Percentiles rank a stretch among this genome's conserved stretches.
Conservation (phyloP, 2,113 vertebrate species). For the Dicaeum eximium region DNA sequence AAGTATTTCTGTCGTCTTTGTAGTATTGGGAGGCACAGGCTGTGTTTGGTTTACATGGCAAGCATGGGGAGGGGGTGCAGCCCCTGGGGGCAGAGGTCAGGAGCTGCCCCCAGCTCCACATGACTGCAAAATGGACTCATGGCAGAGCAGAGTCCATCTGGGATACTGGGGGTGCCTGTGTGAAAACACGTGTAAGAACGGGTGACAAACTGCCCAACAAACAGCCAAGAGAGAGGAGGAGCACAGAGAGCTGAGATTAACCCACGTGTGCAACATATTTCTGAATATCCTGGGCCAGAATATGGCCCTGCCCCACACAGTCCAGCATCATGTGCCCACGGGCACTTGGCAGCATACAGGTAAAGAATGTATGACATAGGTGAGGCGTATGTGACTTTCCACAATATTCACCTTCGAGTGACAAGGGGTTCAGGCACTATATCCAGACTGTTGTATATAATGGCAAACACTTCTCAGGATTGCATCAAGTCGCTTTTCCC, state of each 20-base stretch:
- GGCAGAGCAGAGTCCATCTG: accelerated
- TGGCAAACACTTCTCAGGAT: neutral
- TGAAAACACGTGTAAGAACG: neutral
- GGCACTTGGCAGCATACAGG: neutral
- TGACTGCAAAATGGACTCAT: neutral
- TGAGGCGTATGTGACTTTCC: neutral
- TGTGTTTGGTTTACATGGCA: neutral
- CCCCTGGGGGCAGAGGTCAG: neutral
- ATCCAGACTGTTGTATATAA: neutral
- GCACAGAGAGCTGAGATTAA: neutral
- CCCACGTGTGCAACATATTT: accelerated
- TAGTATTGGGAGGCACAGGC: neutral
- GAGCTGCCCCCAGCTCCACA: neutral
- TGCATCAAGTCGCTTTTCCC: neutral
- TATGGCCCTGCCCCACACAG: neutral
- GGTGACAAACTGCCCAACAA: neutral
- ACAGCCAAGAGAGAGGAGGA: neutral
- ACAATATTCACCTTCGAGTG: neutral
- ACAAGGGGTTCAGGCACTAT: no score
- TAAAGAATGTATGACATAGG: neutral
- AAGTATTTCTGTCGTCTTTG: neutral
- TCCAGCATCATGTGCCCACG: neutral
- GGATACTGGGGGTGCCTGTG: neutral
- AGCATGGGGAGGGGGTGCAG: neutral
- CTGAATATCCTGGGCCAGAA: neutral